Evolutionary conservation across 2,797 vertebrate genomes (phyloP).

Genomic region (Microctenopoma lineatum): DNA sequence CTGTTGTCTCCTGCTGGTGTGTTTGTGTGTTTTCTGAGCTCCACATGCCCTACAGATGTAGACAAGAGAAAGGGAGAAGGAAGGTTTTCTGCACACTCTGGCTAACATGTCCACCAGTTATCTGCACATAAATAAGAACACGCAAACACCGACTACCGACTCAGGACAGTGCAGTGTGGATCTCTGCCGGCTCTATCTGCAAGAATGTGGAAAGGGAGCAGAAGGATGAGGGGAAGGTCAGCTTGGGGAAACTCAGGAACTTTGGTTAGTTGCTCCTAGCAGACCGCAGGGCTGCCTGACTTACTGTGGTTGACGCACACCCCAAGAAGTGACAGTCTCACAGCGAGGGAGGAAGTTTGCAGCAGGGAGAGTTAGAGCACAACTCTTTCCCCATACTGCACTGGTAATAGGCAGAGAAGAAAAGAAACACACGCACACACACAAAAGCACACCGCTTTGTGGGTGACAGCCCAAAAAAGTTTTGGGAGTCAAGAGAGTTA

Average conservation of each 20-base stretch:
- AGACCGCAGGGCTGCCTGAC: conserved; percentile 84
- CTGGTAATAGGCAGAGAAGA: conserved; percentile 82
- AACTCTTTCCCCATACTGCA: conserved; percentile 85
- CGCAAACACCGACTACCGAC: conserved; percentile 24
- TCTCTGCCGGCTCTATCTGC: conserved; percentile 19
- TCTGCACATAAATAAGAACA: conserved; percentile 43
- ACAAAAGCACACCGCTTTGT: conserved; percentile 87
- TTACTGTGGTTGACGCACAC: conserved; percentile 86
- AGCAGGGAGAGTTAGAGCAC: conserved; percentile 81
- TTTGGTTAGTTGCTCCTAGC: conserved; percentile 86
- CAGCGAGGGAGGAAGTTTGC: conserved; percentile 86
- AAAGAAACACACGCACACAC: conserved; percentile 54
- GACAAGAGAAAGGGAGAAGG: conserved; percentile 46
- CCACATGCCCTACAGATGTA: conserved; percentile 81
- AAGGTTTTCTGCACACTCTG: conserved; percentile 44
- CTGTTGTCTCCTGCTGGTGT: conserved; percentile 69
- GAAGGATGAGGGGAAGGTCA: conserved; percentile 16
- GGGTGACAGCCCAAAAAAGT: conserved; percentile 95
- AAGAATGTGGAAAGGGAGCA: conserved; percentile 17
- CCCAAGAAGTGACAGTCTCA: conserved; percentile 87
- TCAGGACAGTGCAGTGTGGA: conserved; percentile 70
- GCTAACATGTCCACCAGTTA: conserved; percentile 30
- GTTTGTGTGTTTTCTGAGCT: conserved; percentile 71
- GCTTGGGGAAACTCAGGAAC: conserved; percentile 84
- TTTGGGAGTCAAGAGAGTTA: conserved; percentile 95